A percentile compares a stretch with the other conserved stretches of the same genome.
These are phyloP conservation scores for Thunnus maccoyii DNA, from an alignment of 2,113 vertebrate genomes.

Conservation along the genomic window DNA sequence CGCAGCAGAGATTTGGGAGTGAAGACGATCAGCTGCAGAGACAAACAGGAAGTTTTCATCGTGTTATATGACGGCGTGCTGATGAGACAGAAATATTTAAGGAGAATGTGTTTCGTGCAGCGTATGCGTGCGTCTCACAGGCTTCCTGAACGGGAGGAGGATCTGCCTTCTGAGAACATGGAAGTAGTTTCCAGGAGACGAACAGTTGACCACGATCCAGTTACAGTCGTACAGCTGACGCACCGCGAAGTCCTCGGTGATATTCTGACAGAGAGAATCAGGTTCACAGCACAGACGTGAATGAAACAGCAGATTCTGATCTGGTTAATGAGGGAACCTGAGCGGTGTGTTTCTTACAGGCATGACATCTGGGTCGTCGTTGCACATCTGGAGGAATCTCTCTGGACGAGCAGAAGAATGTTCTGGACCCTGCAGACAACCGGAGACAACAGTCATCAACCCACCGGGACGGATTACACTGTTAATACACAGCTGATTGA, in stretches of 20 bases:
- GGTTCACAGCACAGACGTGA: neutral
- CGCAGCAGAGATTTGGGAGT: constrained; percentile 98
- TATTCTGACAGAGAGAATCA: constrained; percentile 78
- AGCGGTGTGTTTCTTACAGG: constrained; percentile 85
- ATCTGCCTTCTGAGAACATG: constrained; percentile 95
- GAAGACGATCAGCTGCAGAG: constrained; percentile 94
- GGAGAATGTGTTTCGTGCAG: neutral
- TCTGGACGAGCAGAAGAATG: constrained; percentile 97
- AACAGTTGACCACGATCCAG: constrained; percentile 98
- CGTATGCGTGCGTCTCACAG: constrained; percentile 82
- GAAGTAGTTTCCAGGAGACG: constrained; percentile 94
- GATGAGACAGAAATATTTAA: neutral
- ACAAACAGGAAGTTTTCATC: constrained; percentile 22
- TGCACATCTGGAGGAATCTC: constrained; percentile 98
- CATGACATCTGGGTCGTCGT: constrained; percentile 94
- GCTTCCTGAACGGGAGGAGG: constrained; percentile 96
- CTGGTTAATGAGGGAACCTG: too few relatives aligned
- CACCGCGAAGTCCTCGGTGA: constrained; percentile 90
- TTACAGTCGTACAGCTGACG: constrained; percentile 96
- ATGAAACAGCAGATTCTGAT: too few relatives aligned
- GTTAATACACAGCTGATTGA: too few relatives aligned
- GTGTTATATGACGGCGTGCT: too few relatives aligned
- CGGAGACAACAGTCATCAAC: too few relatives aligned
- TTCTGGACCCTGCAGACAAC: constrained; percentile 90
- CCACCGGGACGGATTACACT: too few relatives aligned